Evolutionary conservation across 2,113 vertebrate genomes (phyloP), one percentile per base, ranked within the genome.

Genomic region (Centrocercus urophasianus): DNA sequence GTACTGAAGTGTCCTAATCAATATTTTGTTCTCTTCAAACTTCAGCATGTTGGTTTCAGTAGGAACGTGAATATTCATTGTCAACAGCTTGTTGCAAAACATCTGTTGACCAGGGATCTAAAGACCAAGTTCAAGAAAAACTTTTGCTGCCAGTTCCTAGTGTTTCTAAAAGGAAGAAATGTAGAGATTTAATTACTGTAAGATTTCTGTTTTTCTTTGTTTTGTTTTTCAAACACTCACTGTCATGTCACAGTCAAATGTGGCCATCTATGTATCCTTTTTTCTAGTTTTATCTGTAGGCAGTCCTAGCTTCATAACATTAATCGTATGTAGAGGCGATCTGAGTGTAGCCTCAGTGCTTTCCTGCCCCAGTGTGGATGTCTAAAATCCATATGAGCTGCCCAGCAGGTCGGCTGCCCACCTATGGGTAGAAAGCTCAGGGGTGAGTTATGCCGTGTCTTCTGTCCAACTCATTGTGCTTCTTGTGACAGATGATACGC

Each of bases 51-150:
- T 91, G 70, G 6, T 93, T 93, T 91, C 60, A 91, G 42, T 40
- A 73, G 54, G 60, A 93, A 45, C 71, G 85, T 83, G 52, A 78
- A 67, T 88, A 40, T 54, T 54, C 22, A 17, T 87, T 96, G 89
- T 96, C 91, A 91, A 75, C 94, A 93, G 57, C 65, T 95, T 96
- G 54, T 93, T 94, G 47, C 54, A 86, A 93, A 93, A 93, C 88
- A 89, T 90, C 79, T 92, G 61, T 86, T 75, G 64, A 71, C 38
- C n/a, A 73, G 38, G 80, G 71, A 92, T 88, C 45, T 79, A 14
- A 87, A 95, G 77, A 79, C 25, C 56, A 86, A 73, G 78, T 86
- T 89, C n/a, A 93, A 79, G 66, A 81, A 72, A 78, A 61, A 14
- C 10, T 61, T 90, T 34, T 50, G 22, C 47, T 90, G 45, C 40